Evolutionary conservation across 1,140 invertebrate genomes (phyloP).

Genomic region (Brachystomella parvula): DNA sequence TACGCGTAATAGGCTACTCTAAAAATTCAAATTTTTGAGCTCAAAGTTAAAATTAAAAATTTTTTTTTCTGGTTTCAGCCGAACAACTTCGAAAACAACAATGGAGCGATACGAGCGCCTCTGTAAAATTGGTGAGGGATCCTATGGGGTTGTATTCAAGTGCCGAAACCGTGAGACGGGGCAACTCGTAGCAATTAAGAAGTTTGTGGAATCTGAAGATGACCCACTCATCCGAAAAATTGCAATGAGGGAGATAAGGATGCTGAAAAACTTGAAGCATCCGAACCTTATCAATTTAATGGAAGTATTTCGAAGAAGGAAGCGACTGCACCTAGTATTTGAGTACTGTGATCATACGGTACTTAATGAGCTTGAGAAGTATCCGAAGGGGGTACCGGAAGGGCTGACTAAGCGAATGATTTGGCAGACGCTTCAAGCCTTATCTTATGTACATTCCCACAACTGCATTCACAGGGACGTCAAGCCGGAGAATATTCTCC

Average conservation of each 20-base stretch:
- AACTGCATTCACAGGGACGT: conserved; percentile 96
- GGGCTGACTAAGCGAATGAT: conserved; percentile 80
- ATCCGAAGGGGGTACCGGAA: conserved; percentile 72
- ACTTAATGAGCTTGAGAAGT: conserved; percentile 88
- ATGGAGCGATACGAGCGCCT: conserved; percentile 99
- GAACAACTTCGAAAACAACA: conserved; percentile 69
- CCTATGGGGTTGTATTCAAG: conserved; percentile 97
- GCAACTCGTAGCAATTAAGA: conserved; percentile 95
- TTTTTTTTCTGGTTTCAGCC: conserved; percentile 47
- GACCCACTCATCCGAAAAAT: conserved; percentile 98
- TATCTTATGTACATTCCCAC: conserved; percentile 92
- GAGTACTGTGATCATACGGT: conserved; percentile 97
- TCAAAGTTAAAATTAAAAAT: too few relatives aligned
- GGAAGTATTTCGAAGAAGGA: conserved; percentile 94
- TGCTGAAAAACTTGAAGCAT: conserved; percentile 98
- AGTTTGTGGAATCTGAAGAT: conserved; percentile 97
- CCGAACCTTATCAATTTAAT: conserved; percentile 94
- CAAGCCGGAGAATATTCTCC: conserved; percentile 96
- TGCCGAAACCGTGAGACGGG: conserved; percentile 93
- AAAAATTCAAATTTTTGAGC: too few relatives aligned
- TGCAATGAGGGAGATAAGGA: conserved; percentile 90
- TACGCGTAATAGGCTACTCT: too few relatives aligned
- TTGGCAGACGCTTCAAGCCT: conserved; percentile 89
- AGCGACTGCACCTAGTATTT: conserved; percentile 94
- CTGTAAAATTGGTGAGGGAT: conserved; percentile 92